Base-by-base conservation (phyloP, 2,888 invertebrate genomes). In the Hyposoter dolosus region DNA sequence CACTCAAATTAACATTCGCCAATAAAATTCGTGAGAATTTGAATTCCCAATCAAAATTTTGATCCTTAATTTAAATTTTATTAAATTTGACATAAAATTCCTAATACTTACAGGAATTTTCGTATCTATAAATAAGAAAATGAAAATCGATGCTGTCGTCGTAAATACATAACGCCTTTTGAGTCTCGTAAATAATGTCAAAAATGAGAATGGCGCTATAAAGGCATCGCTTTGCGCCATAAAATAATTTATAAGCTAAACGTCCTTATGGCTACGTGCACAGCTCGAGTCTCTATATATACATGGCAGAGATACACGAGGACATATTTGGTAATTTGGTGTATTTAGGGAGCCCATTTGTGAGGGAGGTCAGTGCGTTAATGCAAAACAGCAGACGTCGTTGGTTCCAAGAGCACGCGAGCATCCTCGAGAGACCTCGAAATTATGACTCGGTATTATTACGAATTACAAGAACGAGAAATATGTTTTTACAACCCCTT, bases 211-310 rank as follows among this genome's bases (percentile, higher is more conserved):
- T 72, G 80, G 63, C 75, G 85, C 81, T 83, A 83, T 85, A 83
- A 87, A 83, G 77, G 83, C 77, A 76, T 76, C 53, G 63, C 81
- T 75, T 85, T 85, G 81, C 85, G 83, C 83, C 85, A 81, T 87
- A 87, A 87, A 87, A 85, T 87, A 78, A 82, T 87, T 87, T 87
- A 87, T 87, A 85, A 65, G 82, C 81, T 83, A 87, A 79, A 84
- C 69, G 72, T 66, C 53, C 35, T 65, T 40, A 19, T 15, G 50
- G 50, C 43, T 50, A 32, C 6, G 43, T 32, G 63, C n/a, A 45
- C 10, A 65, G 40, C 40, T 40, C 40, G 40, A 40, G 40, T 40
- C 40, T 10, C 1, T 40, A 53, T 35, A n/a, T n/a, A n/a, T n/a
- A 19, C 19, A 19, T 40, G 15, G n/a, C 15, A 15, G 23, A 60